phyloP scores from a whole-genome alignment of 2,797 vertebrate species.

The Psittacula derbiana region DNA sequence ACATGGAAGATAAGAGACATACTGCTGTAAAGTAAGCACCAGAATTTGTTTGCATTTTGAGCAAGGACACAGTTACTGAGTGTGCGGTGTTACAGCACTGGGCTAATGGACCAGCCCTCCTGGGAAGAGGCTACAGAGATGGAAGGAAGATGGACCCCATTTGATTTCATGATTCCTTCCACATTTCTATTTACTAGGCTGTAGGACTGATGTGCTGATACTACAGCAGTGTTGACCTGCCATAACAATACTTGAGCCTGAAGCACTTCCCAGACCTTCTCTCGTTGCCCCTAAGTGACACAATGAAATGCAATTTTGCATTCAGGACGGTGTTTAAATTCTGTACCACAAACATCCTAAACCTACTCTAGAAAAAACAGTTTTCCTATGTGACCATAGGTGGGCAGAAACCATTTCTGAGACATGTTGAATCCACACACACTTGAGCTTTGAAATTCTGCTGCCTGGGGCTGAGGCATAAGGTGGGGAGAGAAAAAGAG shows the following conservation, averaged over 20 bases:
- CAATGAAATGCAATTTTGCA: not conserved
- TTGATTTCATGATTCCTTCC: not conserved
- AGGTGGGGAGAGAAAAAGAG: not conserved
- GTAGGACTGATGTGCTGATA: not conserved
- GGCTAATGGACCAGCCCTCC: not conserved
- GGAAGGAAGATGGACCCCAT: not conserved
- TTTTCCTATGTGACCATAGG: not conserved
- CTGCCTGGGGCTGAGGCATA: not conserved
- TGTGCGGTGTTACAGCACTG: not conserved
- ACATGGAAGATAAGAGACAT: not conserved
- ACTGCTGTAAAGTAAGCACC: not conserved
- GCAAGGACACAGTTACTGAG: not conserved
- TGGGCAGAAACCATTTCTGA: not conserved
- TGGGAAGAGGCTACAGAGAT: not conserved
- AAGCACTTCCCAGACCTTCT: not conserved
- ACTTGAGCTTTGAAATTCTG: not conserved
- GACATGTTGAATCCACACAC: not conserved
- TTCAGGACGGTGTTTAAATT: not conserved
- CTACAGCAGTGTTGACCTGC: not conserved
- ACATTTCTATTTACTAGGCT: not conserved
- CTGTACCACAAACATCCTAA: not conserved
- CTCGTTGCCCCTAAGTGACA: not conserved
- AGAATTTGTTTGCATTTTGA: not conserved
- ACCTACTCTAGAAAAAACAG: not conserved
- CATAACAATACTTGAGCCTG: not conserved